These are phyloP conservation scores for Agonopterix heracliana DNA, from an alignment of 2,888 invertebrate genomes.

Conservation along the genomic window DNA sequence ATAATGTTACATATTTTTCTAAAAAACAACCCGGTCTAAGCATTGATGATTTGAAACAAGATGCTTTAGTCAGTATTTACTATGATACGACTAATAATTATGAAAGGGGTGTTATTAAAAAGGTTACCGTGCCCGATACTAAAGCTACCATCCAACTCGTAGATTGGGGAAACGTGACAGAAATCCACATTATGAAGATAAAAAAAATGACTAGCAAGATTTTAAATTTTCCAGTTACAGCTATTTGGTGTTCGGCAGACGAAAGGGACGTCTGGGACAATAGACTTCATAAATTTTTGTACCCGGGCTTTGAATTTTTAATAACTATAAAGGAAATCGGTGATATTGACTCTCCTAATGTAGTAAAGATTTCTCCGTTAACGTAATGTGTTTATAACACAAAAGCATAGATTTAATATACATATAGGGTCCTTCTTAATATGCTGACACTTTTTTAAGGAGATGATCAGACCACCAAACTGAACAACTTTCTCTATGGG, in stretches of 20 bases:
- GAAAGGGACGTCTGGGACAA: conserved; percentile 10
- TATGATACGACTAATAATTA: conserved; percentile 14
- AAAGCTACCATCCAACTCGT: conserved; percentile 21
- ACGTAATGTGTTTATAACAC: no score
- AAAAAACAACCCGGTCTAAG: conserved; percentile 13
- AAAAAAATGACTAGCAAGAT: background rate
- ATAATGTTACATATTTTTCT: conserved; percentile 18
- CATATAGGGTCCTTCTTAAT: no score
- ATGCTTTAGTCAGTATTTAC: conserved; percentile 18
- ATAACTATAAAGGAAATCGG: conserved; percentile 11
- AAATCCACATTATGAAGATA: background rate
- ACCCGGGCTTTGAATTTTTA: conserved; percentile 13
- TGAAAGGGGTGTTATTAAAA: conserved; percentile 25
- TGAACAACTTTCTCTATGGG: no score
- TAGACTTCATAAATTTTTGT: conserved; percentile 9
- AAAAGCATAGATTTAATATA: no score
- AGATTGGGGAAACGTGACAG: conserved; percentile 21
- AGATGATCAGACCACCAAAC: no score
- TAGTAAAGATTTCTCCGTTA: conserved; percentile 4
- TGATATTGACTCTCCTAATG: conserved; percentile 7
- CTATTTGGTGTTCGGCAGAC: conserved; percentile 12
- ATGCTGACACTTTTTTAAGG: no score
- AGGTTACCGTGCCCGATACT: conserved; percentile 13
- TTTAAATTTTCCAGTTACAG: conserved; percentile 3
- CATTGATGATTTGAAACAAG: conserved; percentile 16